These are phyloP conservation scores for Cetonia aurata DNA, from an alignment of 2,888 invertebrate genomes.

Conservation along the genomic window DNA sequence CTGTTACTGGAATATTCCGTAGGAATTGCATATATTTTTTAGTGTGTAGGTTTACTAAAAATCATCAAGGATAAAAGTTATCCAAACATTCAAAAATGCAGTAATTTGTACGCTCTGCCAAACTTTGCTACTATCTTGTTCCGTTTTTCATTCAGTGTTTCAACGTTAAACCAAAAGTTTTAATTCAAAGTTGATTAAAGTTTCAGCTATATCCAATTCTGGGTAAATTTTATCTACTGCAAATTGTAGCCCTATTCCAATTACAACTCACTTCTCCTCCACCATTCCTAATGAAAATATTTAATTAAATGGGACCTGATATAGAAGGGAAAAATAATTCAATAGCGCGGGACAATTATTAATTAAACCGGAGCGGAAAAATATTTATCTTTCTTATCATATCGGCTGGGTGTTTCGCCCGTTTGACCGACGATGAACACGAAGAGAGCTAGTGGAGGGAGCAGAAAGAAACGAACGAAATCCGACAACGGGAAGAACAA, in stretches of 20 bases:
- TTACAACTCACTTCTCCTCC: conserved; percentile 1
- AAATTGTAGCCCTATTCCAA: background rate
- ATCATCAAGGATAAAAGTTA: too few species aligned
- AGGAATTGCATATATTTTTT: too few species aligned
- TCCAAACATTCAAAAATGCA: too few species aligned
- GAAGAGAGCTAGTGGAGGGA: background rate
- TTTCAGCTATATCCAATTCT: too few species aligned
- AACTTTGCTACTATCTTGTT: too few species aligned
- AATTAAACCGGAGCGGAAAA: conserved; percentile 32
- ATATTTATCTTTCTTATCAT: conserved; percentile 39
- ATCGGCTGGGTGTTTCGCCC: background rate
- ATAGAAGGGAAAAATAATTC: conserved; percentile 17
- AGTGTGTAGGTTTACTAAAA: too few species aligned
- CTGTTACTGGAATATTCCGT: too few species aligned
- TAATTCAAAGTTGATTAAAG: too few species aligned
- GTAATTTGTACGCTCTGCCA: too few species aligned
- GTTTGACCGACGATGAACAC: background rate
- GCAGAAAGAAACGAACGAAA: conserved; percentile 7
- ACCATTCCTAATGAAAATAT: conserved; percentile 27
- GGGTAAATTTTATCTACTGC: too few species aligned
- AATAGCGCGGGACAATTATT: conserved; percentile 19
- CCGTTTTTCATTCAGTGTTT: too few species aligned
- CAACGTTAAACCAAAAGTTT: too few species aligned
- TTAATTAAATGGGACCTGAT: conserved; percentile 35
- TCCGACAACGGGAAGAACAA: conserved; percentile 22